phyloP scores from a whole-genome alignment of 2,113 vertebrate genomes.

The Lanius ludovicianus region DNA sequence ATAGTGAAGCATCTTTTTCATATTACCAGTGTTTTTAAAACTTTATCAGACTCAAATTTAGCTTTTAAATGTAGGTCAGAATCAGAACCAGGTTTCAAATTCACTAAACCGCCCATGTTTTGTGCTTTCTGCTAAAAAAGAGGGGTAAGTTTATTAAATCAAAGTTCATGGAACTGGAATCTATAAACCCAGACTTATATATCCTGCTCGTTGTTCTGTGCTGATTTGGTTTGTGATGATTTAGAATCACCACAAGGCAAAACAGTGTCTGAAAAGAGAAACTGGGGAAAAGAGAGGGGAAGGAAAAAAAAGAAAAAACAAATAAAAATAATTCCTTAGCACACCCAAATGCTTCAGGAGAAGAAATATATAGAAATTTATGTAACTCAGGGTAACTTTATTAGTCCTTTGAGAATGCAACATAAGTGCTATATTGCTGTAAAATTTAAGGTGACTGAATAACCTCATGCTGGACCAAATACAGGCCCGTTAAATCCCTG shows the following conservation, averaged over 20 bases:
- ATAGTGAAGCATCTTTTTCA: slow-evolving; percentile 43
- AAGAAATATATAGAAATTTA: slow-evolving; percentile 14
- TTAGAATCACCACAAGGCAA: slow-evolving; percentile 35
- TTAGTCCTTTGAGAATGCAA: slow-evolving; percentile 21
- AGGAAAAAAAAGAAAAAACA: too few species aligned
- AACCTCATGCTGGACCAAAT: slow-evolving; percentile 42
- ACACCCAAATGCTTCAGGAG: neutral
- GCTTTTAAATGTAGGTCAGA: slow-evolving; percentile 26
- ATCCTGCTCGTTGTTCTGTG: neutral
- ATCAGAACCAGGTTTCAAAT: slow-evolving; percentile 48
- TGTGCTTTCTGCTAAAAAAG: neutral
- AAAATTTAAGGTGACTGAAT: slow-evolving; percentile 53
- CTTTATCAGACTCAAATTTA: slow-evolving; percentile 41
- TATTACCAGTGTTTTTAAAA: slow-evolving; percentile 41
- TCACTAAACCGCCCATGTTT: neutral
- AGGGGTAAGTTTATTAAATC: neutral
- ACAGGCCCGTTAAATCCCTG: slow-evolving; percentile 23
- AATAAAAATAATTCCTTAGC: neutral
- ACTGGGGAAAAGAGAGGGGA: neutral
- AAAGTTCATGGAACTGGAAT: slow-evolving; percentile 44
- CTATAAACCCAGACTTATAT: slow-evolving; percentile 14
- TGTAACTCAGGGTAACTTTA: slow-evolving; percentile 9
- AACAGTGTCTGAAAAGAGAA: neutral
- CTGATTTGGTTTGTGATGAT: neutral
- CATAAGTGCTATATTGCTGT: slow-evolving; percentile 6